These are phyloP conservation scores for Drosophila sturtevanti DNA, from an alignment of 1,140 invertebrate species.

Conservation along the genomic window DNA sequence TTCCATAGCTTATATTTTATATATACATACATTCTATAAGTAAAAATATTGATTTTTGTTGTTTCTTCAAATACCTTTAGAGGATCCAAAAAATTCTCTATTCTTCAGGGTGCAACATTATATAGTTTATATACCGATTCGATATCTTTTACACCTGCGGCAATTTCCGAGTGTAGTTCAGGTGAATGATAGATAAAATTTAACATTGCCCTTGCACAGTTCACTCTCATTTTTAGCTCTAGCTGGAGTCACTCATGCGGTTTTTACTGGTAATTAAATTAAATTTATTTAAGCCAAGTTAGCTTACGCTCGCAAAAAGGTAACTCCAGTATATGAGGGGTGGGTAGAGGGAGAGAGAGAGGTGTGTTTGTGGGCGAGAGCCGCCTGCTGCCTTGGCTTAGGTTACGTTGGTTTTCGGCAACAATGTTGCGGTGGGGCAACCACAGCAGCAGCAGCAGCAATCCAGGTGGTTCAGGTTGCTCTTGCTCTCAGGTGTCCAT, in stretches of 20 bases:
- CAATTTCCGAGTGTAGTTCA: constrained; percentile 24
- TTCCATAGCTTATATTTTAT: no score
- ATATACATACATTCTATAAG: no score
- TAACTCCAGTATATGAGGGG: neutral
- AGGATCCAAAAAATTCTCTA: no score
- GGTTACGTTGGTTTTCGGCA: constrained; percentile 76
- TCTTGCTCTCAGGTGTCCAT: constrained; percentile 64
- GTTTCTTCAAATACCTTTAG: no score
- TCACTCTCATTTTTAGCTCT: constrained; percentile 63
- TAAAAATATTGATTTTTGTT: no score
- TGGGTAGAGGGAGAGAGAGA: neutral
- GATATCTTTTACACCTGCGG: neutral
- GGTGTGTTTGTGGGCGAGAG: constrained; percentile 4
- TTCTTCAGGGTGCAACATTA: no score
- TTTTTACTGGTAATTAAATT: constrained; percentile 82
- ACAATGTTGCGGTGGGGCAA: constrained; percentile 77
- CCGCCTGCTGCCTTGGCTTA: constrained; percentile 46
- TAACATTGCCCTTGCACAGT: constrained; percentile 57
- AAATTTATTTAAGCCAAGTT: constrained; percentile 81
- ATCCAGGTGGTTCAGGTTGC: constrained; percentile 45
- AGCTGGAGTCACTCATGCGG: constrained; percentile 73
- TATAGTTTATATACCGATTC: no score
- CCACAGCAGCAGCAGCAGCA: constrained; percentile 53
- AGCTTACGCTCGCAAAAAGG: constrained; percentile 47
- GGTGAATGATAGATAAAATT: constrained; percentile 52